Conservation (phyloP, 2,888 invertebrate species). For the Allolobophora icterica region DNA sequence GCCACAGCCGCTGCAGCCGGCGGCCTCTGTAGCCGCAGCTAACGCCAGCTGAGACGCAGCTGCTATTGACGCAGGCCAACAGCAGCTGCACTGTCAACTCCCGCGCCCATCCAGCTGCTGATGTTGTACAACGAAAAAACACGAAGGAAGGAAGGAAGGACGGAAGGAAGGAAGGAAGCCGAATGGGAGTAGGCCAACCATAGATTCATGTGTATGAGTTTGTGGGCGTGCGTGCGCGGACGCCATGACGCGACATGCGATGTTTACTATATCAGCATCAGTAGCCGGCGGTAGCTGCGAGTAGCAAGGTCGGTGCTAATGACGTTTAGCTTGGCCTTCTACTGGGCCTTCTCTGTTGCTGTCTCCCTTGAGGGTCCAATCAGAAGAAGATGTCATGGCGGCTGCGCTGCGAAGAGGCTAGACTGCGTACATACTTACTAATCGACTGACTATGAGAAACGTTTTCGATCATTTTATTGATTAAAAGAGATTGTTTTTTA, state of each 20-base stretch:
- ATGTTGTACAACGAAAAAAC: neutral
- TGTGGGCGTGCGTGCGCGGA: neutral
- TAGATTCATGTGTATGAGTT: too few relatives aligned
- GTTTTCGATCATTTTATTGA: neutral
- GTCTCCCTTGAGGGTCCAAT: neutral
- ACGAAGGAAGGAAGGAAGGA: neutral
- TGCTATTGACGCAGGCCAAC: neutral
- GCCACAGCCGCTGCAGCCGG: neutral
- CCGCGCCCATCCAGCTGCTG: neutral
- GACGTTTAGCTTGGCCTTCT: neutral
- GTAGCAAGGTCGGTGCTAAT: conserved; percentile 9
- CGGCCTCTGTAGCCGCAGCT: neutral
- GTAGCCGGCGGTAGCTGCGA: neutral
- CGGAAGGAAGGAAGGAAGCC: neutral
- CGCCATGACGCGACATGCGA: neutral
- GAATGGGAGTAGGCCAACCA: neutral
- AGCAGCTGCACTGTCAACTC: neutral
- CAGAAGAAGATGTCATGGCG: conserved; percentile 17
- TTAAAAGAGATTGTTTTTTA: neutral
- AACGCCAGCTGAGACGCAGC: neutral
- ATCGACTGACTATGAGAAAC: neutral
- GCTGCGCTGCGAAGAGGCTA: neutral
- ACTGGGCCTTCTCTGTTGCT: neutral
- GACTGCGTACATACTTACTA: neutral
- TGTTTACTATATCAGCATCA: neutral